These are phyloP conservation scores for Arrhamphus sclerolepis DNA, from an alignment of 2,797 vertebrate species.

Conservation along the genomic window DNA sequence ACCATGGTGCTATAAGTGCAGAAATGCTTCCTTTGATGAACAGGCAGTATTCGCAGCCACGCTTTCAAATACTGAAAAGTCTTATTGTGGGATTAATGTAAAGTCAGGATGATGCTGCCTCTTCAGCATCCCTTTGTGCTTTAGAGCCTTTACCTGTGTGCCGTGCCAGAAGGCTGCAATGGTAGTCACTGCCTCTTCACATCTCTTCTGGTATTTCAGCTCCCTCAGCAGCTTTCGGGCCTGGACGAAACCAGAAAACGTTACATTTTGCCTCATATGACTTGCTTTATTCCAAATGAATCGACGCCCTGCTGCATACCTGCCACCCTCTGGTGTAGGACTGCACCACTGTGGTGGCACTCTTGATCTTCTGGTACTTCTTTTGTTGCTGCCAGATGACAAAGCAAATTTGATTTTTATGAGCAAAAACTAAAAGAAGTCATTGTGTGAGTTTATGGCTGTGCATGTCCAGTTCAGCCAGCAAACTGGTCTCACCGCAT, in stretches of 20 bases:
- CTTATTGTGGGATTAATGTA: not conserved
- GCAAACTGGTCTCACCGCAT: conserved; percentile 81
- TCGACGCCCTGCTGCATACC: conserved; percentile 70
- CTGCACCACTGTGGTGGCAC: conserved; percentile 88
- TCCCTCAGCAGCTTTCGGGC: conserved; percentile 91
- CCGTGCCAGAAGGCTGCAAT: conserved; percentile 95
- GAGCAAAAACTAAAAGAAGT: too few species aligned
- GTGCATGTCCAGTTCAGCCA: too few species aligned
- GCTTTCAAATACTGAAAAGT: conserved; percentile 20
- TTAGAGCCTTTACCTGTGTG: conserved; percentile 81
- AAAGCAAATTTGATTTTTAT: not conserved
- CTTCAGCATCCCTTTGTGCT: conserved; percentile 3
- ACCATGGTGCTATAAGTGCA: conserved; percentile 26
- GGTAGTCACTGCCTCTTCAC: conserved; percentile 90
- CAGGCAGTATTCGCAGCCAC: conserved; percentile 22
- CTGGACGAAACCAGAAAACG: conserved; percentile 64
- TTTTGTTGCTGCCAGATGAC: conserved; percentile 88
- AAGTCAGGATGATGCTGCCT: conserved; percentile 8
- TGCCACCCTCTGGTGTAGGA: conserved; percentile 97
- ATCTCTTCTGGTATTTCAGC: conserved; percentile 93
- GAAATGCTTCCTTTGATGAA: conserved; percentile 15
- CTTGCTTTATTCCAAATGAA: too few species aligned
- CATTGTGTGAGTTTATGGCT: too few species aligned
- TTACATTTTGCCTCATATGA: too few species aligned
- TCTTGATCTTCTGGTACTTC: conserved; percentile 90